These are phyloP conservation scores for Phlogophora meticulosa DNA, from an alignment of 2,888 invertebrate species.

Conservation along the genomic window DNA sequence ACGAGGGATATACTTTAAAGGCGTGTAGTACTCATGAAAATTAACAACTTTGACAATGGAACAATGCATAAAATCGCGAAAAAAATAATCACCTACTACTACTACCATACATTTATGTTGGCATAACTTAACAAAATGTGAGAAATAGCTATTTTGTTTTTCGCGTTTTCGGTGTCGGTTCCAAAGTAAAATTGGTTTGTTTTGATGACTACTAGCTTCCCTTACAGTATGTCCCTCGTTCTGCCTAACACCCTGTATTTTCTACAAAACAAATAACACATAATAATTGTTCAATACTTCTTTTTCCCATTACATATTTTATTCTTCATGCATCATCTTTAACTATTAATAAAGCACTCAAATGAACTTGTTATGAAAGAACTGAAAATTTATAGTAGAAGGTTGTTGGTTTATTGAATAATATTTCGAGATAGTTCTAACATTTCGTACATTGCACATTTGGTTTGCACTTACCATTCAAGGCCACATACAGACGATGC, in stretches of 20 bases:
- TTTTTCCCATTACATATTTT: conserved; percentile 7
- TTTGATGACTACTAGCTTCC: too few relatives aligned
- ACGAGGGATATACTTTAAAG: too few relatives aligned
- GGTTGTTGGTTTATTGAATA: conserved; percentile 36
- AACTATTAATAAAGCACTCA: neutral
- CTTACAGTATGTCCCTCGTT: too few relatives aligned
- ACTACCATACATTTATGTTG: too few relatives aligned
- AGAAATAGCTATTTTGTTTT: too few relatives aligned
- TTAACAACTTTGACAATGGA: too few relatives aligned
- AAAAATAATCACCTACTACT: too few relatives aligned
- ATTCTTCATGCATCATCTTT: conserved; percentile 31
- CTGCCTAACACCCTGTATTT: neutral
- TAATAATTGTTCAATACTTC: neutral
- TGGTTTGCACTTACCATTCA: conserved; percentile 8
- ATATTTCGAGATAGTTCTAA: conserved; percentile 9
- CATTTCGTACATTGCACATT: conserved; percentile 14
- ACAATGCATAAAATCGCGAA: too few relatives aligned
- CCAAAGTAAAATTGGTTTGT: too few relatives aligned
- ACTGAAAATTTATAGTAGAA: conserved; percentile 49
- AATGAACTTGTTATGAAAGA: conserved; percentile 44
- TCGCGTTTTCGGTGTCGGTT: too few relatives aligned
- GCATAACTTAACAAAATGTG: too few relatives aligned
- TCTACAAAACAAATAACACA: conserved; percentile 6
- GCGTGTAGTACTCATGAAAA: too few relatives aligned
- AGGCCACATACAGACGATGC: neutral